These are phyloP conservation scores for Micromussa lordhowensis DNA, from an alignment of 92 coral and sea anemone species.

Conservation along the genomic window DNA sequence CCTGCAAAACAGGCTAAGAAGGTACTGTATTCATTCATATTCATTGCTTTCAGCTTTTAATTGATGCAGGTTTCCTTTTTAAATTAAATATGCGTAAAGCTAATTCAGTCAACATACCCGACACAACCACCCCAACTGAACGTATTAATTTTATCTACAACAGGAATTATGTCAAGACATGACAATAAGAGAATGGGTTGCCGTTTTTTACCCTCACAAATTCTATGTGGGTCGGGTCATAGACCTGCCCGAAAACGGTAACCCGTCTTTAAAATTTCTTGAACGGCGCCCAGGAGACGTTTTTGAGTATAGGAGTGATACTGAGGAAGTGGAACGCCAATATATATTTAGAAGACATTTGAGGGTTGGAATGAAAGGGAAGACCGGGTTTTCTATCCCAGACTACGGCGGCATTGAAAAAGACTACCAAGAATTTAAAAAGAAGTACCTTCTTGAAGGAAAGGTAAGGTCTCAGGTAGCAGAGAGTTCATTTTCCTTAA, in stretches of 20 bases:
- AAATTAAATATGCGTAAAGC: no score
- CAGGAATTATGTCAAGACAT: neutral
- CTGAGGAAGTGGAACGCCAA: neutral
- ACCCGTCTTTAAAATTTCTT: neutral
- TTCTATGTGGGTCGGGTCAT: slow-evolving; percentile 8
- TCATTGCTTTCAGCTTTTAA: no score
- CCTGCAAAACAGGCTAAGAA: no score
- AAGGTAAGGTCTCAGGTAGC: neutral
- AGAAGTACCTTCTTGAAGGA: slow-evolving; percentile 7
- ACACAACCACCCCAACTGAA: neutral
- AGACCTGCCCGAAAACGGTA: neutral
- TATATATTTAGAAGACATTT: neutral
- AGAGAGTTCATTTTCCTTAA: no score
- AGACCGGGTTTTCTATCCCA: neutral
- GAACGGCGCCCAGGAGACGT: neutral
- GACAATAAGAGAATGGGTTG: neutral
- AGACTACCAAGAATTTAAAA: neutral
- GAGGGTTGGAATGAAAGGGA: neutral
- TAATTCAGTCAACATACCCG: no score
- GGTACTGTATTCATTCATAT: no score
- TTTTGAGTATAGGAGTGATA: neutral
- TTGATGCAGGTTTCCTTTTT: no score
- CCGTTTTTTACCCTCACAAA: slow-evolving; percentile 6
- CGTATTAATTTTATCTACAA: neutral
- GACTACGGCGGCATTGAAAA: neutral